phyloP scores from a whole-genome alignment of 2,888 invertebrate species.

The Melitaea athalia region DNA sequence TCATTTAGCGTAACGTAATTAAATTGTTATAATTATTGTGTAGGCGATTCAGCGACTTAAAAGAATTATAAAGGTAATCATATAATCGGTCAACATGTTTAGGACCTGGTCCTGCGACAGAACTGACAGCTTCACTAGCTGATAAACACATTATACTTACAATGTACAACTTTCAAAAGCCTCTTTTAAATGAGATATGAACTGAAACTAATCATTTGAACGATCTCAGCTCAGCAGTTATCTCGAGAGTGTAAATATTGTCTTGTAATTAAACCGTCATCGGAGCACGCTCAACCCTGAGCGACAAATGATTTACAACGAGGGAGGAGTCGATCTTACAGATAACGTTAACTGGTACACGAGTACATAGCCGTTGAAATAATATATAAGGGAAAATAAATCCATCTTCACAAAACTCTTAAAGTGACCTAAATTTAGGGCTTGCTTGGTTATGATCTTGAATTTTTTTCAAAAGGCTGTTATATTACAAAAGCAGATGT shows the following conservation, averaged over 20 bases:
- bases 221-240: background rate
- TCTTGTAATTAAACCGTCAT: slow-evolving; percentile 37
- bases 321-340: slow-evolving; percentile 14
- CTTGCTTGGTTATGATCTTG: too few species aligned
- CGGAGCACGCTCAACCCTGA: slow-evolving; percentile 23
- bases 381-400: background rate
- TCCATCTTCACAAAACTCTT: too few species aligned
- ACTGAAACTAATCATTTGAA: background rate
- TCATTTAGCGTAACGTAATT: too few species aligned
- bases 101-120: too few species aligned
- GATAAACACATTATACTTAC: background rate
- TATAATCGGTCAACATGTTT: too few species aligned
- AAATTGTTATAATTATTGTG: too few species aligned
- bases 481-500: too few species aligned
- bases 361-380: background rate
- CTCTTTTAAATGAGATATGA: background rate
- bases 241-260: slow-evolving; percentile 23
- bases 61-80: too few species aligned
- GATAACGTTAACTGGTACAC: slow-evolving; percentile 4
- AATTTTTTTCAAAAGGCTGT: too few species aligned
- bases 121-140: too few species aligned
- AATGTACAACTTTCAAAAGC: background rate
- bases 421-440: too few species aligned
- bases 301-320: slow-evolving; percentile 32
- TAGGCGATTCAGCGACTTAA: too few species aligned